phyloP scores from a whole-genome alignment of 2,797 vertebrate species.

The Spinibarbus caldwelli region DNA sequence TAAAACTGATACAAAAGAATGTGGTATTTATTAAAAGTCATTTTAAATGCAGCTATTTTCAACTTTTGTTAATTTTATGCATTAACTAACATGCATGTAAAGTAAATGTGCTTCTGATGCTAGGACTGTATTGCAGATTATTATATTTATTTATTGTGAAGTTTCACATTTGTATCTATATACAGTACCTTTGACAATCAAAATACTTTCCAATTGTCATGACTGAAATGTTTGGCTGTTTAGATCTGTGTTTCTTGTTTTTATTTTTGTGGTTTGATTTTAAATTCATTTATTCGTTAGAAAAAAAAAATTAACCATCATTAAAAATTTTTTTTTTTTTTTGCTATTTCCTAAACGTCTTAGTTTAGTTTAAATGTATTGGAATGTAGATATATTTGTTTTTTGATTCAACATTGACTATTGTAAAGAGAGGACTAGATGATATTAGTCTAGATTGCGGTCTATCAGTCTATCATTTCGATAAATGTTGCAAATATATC shows the following conservation, averaged over 20 bases:
- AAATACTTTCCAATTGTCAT: background rate
- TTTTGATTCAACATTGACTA: background rate
- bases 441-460: too few species aligned
- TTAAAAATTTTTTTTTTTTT: background rate
- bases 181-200: constrained; percentile 23
- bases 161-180: background rate
- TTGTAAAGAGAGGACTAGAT: background rate
- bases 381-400: background rate
- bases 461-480: background rate
- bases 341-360: background rate
- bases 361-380: background rate
- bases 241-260: background rate
- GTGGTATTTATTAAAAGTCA: constrained; percentile 9
- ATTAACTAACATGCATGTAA: constrained; percentile 18
- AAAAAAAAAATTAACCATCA: background rate
- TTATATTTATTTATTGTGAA: background rate
- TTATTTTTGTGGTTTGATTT: background rate
- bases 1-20: constrained; percentile 5
- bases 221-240: background rate
- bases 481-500: background rate
- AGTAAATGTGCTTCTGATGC: constrained; percentile 12
- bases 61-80: background rate
- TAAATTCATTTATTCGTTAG: background rate
- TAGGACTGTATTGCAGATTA: constrained; percentile 12
- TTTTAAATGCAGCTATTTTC: constrained; percentile 8